A percentile compares a stretch with the other conserved stretches of the same genome.
phyloP scores from a whole-genome alignment of 1,140 invertebrate species.

The Palaemon carinicauda region DNA sequence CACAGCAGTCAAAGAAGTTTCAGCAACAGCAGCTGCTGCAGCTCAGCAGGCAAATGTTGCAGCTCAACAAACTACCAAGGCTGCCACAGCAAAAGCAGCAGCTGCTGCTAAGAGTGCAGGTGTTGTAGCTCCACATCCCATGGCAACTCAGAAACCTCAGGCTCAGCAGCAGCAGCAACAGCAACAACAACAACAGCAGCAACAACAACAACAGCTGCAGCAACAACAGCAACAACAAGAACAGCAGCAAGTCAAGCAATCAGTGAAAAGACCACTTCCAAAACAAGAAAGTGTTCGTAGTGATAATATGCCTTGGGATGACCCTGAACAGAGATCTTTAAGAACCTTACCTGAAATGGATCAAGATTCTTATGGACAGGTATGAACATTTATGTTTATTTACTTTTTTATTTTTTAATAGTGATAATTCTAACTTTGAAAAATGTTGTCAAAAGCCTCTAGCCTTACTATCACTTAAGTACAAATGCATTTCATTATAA shows the following conservation, averaged over 20 bases:
- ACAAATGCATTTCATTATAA: no score
- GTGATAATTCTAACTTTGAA: no score
- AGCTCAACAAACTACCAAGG: constrained; percentile 61
- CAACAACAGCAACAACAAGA: neutral
- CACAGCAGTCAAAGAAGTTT: constrained; percentile 59
- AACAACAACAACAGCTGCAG: neutral
- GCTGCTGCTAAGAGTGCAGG: constrained; percentile 61
- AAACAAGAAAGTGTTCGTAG: constrained; percentile 58
- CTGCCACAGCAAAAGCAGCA: constrained; percentile 64
- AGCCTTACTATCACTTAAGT: no score
- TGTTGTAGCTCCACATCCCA: constrained; percentile 11
- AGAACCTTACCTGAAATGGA: constrained; percentile 60
- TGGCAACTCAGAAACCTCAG: constrained; percentile 1
- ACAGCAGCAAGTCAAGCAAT: neutral
- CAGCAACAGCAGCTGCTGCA: constrained; percentile 60
- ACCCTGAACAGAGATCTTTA: constrained; percentile 59
- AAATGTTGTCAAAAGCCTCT: no score
- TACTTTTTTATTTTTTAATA: no score
- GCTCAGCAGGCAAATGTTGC: constrained; percentile 61
- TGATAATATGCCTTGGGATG: constrained; percentile 60
- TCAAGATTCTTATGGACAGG: constrained; percentile 60
- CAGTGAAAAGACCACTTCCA: constrained; percentile 18
- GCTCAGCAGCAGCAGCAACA: neutral
- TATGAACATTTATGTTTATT: neutral
- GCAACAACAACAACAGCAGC: neutral